Evolutionary conservation across 2,113 vertebrate genomes (phyloP).

Genomic region (Lepisosteus oculatus): DNA sequence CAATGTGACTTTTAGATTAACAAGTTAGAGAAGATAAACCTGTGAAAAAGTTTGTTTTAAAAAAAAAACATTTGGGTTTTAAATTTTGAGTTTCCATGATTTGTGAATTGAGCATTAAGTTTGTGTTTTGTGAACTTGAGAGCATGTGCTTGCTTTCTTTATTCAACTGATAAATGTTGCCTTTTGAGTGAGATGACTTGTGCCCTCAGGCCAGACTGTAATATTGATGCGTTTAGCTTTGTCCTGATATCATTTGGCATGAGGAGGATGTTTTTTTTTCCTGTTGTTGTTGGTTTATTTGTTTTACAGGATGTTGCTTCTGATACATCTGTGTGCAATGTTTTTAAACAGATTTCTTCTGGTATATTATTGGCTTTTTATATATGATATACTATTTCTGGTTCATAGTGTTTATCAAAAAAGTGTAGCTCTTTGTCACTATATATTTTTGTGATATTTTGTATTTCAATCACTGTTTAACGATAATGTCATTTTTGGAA

Average conservation of each 20-base stretch:
- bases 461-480: conserved; percentile 91
- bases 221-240: conserved; percentile 48
- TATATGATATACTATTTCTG: conserved; percentile 86
- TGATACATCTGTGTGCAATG: conserved; percentile 61
- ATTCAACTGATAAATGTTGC: conserved; percentile 16
- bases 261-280: conserved; percentile 58
- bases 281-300: conserved; percentile 43
- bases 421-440: conserved; percentile 80
- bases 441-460: conserved; percentile 95
- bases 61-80: conserved; percentile 27
- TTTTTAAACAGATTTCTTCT: conserved; percentile 51
- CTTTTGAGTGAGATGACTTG: conserved; percentile 33
- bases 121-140: conserved; percentile 47
- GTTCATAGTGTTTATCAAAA: conserved; percentile 82
- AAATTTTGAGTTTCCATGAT: conserved; percentile 11
- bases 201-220: conserved; percentile 58
- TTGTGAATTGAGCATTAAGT: conserved; percentile 45
- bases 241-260: conserved; percentile 75
- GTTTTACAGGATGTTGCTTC: conserved; percentile 62
- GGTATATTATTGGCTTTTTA: conserved; percentile 70
- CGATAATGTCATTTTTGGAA: conserved; percentile 88
- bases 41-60: conserved; percentile 41
- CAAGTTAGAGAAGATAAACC: conserved; percentile 28
- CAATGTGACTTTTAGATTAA: conserved; percentile 47
- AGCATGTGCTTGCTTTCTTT: conserved; percentile 67